Percentiles rank a stretch among this genome's conserved stretches.
Evolutionary conservation across 2,888 invertebrate species (phyloP).

Genomic region (Dasypolia templi): DNA sequence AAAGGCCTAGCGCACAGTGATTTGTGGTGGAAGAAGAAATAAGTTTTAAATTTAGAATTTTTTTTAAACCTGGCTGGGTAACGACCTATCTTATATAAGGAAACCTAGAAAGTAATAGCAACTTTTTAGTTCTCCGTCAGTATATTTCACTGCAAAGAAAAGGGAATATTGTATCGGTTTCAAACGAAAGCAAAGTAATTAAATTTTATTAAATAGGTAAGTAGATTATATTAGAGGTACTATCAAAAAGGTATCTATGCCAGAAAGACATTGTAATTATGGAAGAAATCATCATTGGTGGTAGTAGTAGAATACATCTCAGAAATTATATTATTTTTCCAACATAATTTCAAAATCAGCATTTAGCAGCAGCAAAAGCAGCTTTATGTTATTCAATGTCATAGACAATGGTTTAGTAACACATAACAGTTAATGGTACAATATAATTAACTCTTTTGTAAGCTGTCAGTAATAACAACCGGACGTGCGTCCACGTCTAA

Average conservation of each 20-base stretch:
- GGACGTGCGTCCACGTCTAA: neutral
- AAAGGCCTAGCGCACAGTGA: too few species aligned
- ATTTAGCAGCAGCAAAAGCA: too few species aligned
- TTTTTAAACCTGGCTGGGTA: slow-evolving; percentile 22
- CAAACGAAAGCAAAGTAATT: neutral
- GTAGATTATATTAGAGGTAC: too few species aligned
- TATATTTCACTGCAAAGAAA: neutral
- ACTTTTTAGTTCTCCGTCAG: slow-evolving; percentile 1
- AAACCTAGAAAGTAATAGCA: slow-evolving; percentile 25
- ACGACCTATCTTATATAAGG: slow-evolving; percentile 38
- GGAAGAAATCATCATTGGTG: too few species aligned
- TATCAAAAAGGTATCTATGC: neutral
- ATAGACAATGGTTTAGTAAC: neutral
- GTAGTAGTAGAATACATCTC: neutral
- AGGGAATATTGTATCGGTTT: neutral
- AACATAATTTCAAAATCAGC: too few species aligned
- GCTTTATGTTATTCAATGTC: too few species aligned
- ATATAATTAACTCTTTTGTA: neutral
- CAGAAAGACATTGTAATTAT: too few species aligned
- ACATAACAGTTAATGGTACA: neutral
- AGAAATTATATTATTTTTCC: neutral
- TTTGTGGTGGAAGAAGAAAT: too few species aligned
- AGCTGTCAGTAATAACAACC: neutral
- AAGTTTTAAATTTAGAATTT: neutral
- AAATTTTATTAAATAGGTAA: neutral